Conservation (phyloP, 2,797 vertebrate species). For the Neostethus bicornis region DNA sequence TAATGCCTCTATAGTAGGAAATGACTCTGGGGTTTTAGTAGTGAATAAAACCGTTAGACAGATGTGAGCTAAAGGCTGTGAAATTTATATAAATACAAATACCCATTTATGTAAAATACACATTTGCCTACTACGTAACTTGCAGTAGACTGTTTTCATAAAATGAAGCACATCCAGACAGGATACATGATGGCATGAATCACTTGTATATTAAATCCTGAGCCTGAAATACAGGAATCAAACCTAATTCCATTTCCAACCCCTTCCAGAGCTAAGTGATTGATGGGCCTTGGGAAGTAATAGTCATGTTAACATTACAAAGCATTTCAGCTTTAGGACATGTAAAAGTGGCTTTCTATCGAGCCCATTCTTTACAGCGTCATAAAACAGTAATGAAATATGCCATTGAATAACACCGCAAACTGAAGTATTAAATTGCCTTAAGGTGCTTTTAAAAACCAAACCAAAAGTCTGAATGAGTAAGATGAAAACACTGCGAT, state of each 20-base stretch:
- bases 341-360: constrained; percentile 59
- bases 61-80: constrained; percentile 1
- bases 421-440: constrained; percentile 72
- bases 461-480: constrained; percentile 59
- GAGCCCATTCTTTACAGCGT: constrained; percentile 73
- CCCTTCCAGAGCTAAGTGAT: constrained; percentile 66
- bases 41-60: too few relatives aligned
- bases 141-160: constrained; percentile 27
- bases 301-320: constrained; percentile 66
- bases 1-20: constrained; percentile 6
- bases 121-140: constrained; percentile 28
- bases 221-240: constrained; percentile 56
- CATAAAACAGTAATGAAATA: constrained; percentile 78
- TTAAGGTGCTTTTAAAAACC: constrained; percentile 66
- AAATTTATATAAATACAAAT: constrained; percentile 42
- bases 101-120: constrained; percentile 31
- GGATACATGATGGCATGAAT: constrained; percentile 35
- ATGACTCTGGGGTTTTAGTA: constrained; percentile 1
- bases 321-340: constrained; percentile 67
- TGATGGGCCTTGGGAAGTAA: constrained; percentile 65
- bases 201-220: constrained; percentile 64
- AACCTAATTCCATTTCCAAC: constrained; percentile 62
- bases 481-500: constrained; percentile 56
- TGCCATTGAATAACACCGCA: constrained; percentile 73
- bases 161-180: constrained; percentile 31